Evolutionary conservation across 1,140 invertebrate species (phyloP).

Genomic region (Neodiprion pinetum): DNA sequence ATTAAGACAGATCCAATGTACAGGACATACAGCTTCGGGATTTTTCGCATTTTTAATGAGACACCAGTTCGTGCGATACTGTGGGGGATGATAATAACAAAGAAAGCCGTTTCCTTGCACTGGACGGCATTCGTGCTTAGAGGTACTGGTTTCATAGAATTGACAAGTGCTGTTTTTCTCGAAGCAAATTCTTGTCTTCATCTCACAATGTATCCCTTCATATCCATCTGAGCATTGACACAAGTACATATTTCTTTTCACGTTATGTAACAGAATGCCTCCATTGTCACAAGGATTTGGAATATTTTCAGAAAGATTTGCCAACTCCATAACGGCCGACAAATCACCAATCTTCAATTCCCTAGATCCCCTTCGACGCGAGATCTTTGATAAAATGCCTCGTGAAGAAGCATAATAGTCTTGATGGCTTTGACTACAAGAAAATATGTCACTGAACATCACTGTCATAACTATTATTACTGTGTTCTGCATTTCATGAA

Average conservation of each 20-base stretch:
- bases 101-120: conserved; percentile 9
- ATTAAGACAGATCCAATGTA: neutral
- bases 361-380: neutral
- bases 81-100: neutral
- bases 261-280: conserved; percentile 2
- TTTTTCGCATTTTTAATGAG: neutral
- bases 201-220: neutral
- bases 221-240: neutral
- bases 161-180: neutral
- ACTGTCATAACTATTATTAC: neutral
- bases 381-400: neutral
- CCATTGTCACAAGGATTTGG: conserved; percentile 1
- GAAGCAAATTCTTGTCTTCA: neutral
- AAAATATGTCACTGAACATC: neutral
- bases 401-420: neutral
- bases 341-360: neutral
- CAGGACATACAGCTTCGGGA: neutral
- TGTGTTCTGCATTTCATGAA: neutral
- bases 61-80: neutral
- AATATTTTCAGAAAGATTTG: neutral
- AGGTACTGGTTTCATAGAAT: neutral
- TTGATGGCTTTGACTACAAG: neutral
- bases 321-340: neutral
- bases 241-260: neutral
- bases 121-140: neutral